Conservation (phyloP, 2,797 vertebrate species). For the Sparus aurata region DNA sequence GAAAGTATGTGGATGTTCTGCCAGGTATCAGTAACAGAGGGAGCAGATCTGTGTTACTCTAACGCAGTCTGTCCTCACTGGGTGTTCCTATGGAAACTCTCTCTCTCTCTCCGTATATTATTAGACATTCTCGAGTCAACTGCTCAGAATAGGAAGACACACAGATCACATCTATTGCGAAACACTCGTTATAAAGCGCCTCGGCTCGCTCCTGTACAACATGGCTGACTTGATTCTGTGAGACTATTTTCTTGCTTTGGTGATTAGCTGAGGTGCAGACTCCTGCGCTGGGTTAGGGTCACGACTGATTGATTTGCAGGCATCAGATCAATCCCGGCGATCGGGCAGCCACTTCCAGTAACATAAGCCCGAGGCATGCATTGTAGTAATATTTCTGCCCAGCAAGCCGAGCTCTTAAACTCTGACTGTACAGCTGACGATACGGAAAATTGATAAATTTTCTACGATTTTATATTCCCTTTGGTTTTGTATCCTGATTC, state of each 20-base stretch:
- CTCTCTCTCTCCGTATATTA: constrained; percentile 78
- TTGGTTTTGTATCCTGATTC: background rate
- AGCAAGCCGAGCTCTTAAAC: background rate
- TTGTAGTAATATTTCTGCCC: constrained; percentile 14
- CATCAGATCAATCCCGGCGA: constrained; percentile 56
- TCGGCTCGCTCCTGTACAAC: constrained; percentile 29
- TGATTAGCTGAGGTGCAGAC: constrained; percentile 42
- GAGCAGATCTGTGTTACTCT: constrained; percentile 80
- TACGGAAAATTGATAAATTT: background rate
- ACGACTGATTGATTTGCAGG: constrained; percentile 55
- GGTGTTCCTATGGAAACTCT: constrained; percentile 87
- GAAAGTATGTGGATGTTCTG: constrained; percentile 52
- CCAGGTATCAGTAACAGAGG: constrained; percentile 79
- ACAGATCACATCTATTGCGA: constrained; percentile 70
- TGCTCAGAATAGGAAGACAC: constrained; percentile 80
- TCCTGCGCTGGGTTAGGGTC: constrained; percentile 33
- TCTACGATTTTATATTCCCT: background rate
- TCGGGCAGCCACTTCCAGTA: constrained; percentile 41
- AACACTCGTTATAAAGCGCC: constrained; percentile 54
- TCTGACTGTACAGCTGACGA: background rate
- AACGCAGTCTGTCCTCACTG: constrained; percentile 80
- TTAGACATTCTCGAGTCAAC: constrained; percentile 81
- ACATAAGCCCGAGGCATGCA: constrained; percentile 35
- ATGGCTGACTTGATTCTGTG: constrained; percentile 6
- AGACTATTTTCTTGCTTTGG: constrained; percentile 22